Conservation (phyloP, 2,113 vertebrate genomes). For the Alethe diademata region DNA sequence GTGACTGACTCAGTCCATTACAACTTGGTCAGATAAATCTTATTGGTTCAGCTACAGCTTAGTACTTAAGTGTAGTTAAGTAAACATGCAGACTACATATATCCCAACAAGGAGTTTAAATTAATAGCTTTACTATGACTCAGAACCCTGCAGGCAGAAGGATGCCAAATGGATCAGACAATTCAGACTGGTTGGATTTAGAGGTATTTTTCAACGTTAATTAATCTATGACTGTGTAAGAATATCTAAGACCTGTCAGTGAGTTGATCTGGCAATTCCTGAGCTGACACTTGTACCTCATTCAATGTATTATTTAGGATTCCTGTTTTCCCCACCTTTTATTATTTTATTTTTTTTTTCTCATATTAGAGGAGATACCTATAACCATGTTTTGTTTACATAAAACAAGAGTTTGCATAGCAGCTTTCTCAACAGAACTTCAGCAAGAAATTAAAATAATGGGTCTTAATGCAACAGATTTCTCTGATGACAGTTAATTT, state of each 20-base stretch:
- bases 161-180: background rate
- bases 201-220: background rate
- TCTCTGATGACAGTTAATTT: slow-evolving; percentile 73
- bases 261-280: background rate
- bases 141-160: background rate
- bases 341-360: background rate
- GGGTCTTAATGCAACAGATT: slow-evolving; percentile 54
- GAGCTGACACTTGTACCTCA: background rate
- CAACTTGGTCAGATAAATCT: background rate
- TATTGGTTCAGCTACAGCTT: background rate
- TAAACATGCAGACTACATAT: background rate
- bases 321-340: fast-evolving
- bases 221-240: background rate
- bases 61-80: background rate
- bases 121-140: background rate
- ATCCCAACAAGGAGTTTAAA: background rate
- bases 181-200: background rate
- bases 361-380: background rate
- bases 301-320: background rate
- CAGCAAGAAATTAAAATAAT: slow-evolving; percentile 71
- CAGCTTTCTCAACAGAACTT: slow-evolving; percentile 60
- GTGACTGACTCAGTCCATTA: background rate
- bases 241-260: background rate
- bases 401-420: slow-evolving; percentile 52
- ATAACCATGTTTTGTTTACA: slow-evolving; percentile 52